Conservation (phyloP, 2,888 invertebrate genomes). For the Cephus pygmeus region DNA sequence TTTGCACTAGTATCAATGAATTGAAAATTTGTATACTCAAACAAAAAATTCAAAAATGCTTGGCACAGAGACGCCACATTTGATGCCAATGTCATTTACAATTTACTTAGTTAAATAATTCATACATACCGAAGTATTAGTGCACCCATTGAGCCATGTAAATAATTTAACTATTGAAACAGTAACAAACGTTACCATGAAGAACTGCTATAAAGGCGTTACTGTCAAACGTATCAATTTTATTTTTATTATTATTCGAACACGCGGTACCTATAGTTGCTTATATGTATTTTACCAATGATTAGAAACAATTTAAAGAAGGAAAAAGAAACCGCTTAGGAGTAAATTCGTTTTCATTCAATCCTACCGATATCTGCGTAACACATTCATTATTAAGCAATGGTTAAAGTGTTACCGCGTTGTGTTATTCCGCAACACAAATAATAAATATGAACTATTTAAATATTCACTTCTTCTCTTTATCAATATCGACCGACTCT, state of each 20-base stretch:
- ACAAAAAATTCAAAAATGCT: background rate
- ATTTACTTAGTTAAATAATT: background rate
- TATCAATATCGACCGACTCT: constrained; percentile 42
- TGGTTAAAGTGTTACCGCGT: constrained; percentile 27
- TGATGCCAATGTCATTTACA: background rate
- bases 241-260: background rate
- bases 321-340: background rate
- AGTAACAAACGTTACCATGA: background rate
- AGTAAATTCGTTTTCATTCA: background rate
- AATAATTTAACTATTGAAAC: background rate
- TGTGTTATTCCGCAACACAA: constrained; percentile 24
- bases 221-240: background rate
- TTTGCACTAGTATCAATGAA: background rate
- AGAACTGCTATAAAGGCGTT: background rate
- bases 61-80: background rate
- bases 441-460: constrained; percentile 34
- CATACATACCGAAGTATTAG: background rate
- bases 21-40: background rate
- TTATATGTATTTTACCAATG: background rate
- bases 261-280: background rate
- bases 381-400: constrained; percentile 29
- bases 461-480: constrained; percentile 45
- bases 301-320: background rate
- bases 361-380: background rate
- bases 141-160: background rate